Base-by-base conservation (phyloP, 2,113 vertebrate species). In the Lophotis ruficrista region DNA sequence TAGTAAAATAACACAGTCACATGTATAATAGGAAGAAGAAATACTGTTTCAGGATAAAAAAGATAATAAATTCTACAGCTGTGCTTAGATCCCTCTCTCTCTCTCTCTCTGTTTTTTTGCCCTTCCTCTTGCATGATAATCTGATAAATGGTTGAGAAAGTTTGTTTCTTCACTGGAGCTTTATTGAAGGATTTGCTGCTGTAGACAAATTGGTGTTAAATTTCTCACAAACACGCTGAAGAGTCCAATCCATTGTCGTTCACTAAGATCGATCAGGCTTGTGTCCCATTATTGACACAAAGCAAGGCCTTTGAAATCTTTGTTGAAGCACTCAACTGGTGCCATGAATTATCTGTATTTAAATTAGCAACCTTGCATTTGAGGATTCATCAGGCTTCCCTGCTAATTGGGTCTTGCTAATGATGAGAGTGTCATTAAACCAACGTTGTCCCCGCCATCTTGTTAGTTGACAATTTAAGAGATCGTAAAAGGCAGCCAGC, bases 381-480 rank as follows among this genome's bases (percentile, higher is more conserved):
- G 87, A 96, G 85, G 79, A 83, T 70, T 97, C 95, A 89, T 96
- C 90, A 97, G 48, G 68, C 68, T 94, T 86, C 69, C 64, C 53
- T 58, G 90, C 84, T 95, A 96, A 96, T 95, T 95, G 82, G 89
- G 75, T 18, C 70, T 94, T 38, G 79, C 83, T 95, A 89, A 94
- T 86, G 91, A 91, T 47, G 54, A 77, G 54, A 85, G 43, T 51
- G 70, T 97, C 91, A 78, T 94, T 92, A 94, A 93, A 79, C 61
- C 6, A 0, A 83, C 5, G 8, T 60, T 45, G 79, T 87, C 79
- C 82, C 68, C 69, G 4, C 94, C 95, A 95, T 91, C 96, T 94
- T 96, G 89, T 96, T 96, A 94, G 89, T 70, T 87, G 94, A 83
- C 83, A 64, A 94, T 95, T 94, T 95, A 92, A 91, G 31, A 71